These are phyloP conservation scores for Heliconius eleuchia DNA, from an alignment of 1,140 invertebrate genomes.

Conservation along the genomic window DNA sequence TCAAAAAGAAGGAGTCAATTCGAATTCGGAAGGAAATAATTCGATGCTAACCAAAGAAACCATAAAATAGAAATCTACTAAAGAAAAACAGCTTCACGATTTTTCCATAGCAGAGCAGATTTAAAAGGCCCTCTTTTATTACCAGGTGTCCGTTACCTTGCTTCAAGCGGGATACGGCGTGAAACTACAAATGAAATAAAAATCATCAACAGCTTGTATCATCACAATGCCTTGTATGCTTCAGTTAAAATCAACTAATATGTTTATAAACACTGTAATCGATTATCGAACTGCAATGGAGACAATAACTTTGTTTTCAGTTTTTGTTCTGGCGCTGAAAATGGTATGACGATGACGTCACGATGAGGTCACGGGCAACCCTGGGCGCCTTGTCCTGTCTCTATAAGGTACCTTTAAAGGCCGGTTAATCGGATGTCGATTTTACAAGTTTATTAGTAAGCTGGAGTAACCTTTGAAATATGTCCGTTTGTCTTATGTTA, in stretches of 20 bases:
- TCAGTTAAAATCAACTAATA: not conserved
- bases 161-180: not conserved
- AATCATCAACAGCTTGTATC: not conserved
- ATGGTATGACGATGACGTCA: not conserved
- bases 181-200: not conserved
- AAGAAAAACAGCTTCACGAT: too few species aligned
- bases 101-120: not conserved
- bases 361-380: not conserved
- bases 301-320: slow-evolving; percentile 4
- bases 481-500: too few species aligned
- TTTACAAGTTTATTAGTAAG: not conserved
- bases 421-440: not conserved
- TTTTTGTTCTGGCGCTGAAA: not conserved
- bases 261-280: not conserved
- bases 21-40: too few species aligned
- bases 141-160: not conserved
- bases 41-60: too few species aligned
- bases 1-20: too few species aligned
- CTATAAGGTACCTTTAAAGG: not conserved
- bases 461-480: not conserved
- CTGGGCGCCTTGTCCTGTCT: not conserved
- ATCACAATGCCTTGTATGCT: not conserved
- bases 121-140: not conserved
- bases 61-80: too few species aligned
- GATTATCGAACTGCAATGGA: not conserved